Conservation (phyloP, 2,888 invertebrate genomes). For the Nesidiocoris tenuis region DNA sequence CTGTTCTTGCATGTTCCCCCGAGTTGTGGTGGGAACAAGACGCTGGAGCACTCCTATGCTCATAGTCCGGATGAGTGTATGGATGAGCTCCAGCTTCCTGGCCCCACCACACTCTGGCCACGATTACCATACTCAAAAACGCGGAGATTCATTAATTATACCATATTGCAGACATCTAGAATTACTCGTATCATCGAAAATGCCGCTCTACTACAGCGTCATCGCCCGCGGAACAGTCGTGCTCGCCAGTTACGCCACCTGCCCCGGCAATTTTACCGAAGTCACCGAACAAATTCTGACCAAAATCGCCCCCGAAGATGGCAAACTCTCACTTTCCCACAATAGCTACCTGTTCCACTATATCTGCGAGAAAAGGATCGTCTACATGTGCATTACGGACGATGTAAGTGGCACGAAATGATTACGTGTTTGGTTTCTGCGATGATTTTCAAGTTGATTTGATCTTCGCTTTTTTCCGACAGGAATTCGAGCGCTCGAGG, state of each 20-base stretch:
- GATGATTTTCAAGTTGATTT: constrained; percentile 19
- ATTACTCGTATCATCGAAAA: no score
- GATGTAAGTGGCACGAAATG: constrained; percentile 64
- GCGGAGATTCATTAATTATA: no score
- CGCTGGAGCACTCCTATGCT: no score
- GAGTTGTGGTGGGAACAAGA: no score
- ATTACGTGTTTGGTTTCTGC: neutral
- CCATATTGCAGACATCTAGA: no score
- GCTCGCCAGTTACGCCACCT: constrained; percentile 86
- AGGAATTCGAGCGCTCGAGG: constrained; percentile 91
- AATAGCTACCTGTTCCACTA: constrained; percentile 92
- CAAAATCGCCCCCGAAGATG: constrained; percentile 84
- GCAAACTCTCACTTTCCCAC: constrained; percentile 89
- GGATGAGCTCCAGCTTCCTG: no score
- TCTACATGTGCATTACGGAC: constrained; percentile 94
- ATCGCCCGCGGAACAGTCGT: constrained; percentile 82
- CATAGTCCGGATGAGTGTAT: no score
- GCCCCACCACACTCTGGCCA: no score
- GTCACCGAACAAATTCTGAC: constrained; percentile 87
- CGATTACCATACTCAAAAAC: no score
- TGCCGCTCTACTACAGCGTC: constrained; percentile 90
- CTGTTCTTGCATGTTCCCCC: no score
- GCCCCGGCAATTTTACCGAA: constrained; percentile 91
- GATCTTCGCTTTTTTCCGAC: constrained; percentile 53
- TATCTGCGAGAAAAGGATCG: constrained; percentile 78